These are phyloP conservation scores for Electrophaes corylata DNA, from an alignment of 2,888 invertebrate genomes.

Conservation along the genomic window DNA sequence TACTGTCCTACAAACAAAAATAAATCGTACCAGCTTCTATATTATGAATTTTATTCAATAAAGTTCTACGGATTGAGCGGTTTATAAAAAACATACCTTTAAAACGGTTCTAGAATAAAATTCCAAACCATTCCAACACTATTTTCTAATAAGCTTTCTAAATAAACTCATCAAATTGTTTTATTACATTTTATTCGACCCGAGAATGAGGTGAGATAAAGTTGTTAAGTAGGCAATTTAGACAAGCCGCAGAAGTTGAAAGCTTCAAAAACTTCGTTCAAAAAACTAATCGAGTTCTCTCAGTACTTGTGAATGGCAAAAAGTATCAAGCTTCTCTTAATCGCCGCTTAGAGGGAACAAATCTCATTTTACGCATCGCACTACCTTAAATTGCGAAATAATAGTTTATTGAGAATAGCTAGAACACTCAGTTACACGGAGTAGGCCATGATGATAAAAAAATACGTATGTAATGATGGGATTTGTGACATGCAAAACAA, in stretches of 20 bases:
- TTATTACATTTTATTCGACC: constrained; percentile 8
- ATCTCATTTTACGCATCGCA: constrained; percentile 38
- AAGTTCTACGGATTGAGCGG: too few species aligned
- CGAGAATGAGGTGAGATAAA: constrained; percentile 25
- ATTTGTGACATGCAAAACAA: too few species aligned
- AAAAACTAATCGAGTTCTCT: constrained; percentile 30
- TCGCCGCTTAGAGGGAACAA: constrained; percentile 33
- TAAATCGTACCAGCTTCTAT: too few species aligned
- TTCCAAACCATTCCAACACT: not conserved
- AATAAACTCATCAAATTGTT: not conserved
- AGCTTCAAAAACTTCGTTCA: constrained; percentile 16
- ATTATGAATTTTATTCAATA: too few species aligned
- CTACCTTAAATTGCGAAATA: constrained; percentile 34
- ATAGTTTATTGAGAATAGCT: constrained; percentile 17
- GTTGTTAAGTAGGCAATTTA: constrained; percentile 25
- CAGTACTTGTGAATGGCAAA: constrained; percentile 31
- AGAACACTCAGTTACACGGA: not conserved
- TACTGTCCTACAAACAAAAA: too few species aligned
- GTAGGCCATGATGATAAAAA: too few species aligned
- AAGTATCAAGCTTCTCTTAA: constrained; percentile 32
- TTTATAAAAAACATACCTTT: too few species aligned
- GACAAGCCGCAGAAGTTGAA: constrained; percentile 21
- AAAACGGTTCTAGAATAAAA: not conserved
- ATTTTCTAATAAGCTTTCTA: not conserved
- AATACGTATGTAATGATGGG: too few species aligned